These are phyloP conservation scores for Nannoperca obscura DNA, from an alignment of 2,797 vertebrate genomes.

Conservation along the genomic window DNA sequence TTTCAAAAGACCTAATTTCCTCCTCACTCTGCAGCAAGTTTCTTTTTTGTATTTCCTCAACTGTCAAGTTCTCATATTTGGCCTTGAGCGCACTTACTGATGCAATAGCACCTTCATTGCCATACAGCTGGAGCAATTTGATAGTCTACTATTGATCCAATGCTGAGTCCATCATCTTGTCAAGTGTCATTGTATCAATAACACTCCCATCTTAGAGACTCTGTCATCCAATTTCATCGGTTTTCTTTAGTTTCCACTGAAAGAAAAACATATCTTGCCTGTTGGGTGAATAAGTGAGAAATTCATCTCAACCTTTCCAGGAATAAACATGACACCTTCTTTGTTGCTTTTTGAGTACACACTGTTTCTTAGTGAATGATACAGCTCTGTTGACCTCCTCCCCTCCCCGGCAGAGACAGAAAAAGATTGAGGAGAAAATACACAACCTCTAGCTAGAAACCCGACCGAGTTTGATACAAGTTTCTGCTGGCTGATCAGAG, in stretches of 20 bases:
- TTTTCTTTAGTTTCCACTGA: neutral
- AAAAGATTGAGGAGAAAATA: conserved; percentile 39
- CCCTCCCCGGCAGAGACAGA: conserved; percentile 10
- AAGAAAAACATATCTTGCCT: neutral
- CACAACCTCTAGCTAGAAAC: conserved; percentile 46
- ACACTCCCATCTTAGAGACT: neutral
- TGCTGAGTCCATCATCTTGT: conserved; percentile 17
- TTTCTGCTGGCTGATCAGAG: conserved; percentile 69
- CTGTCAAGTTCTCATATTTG: conserved; percentile 32
- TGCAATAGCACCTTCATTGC: conserved; percentile 8
- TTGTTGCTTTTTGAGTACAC: neutral
- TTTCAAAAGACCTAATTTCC: conserved; percentile 25
- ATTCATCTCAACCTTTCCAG: conserved; percentile 10
- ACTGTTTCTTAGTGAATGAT: conserved; percentile 12
- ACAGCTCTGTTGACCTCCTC: conserved; percentile 30
- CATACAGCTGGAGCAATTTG: conserved; percentile 2
- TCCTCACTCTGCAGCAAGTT: conserved; percentile 3
- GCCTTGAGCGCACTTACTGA: conserved; percentile 37
- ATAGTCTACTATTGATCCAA: conserved; percentile 9
- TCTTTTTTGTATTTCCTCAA: conserved; percentile 11
- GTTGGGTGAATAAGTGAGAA: conserved; percentile 7
- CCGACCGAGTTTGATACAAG: conserved; percentile 17
- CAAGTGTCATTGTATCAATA: conserved; percentile 29
- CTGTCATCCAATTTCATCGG: conserved; percentile 1
- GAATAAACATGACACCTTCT: conserved; percentile 19